Percentiles rank a stretch among this genome's conserved stretches.
Conservation (phyloP, 2,113 vertebrate genomes). For the Ameiurus melas region DNA sequence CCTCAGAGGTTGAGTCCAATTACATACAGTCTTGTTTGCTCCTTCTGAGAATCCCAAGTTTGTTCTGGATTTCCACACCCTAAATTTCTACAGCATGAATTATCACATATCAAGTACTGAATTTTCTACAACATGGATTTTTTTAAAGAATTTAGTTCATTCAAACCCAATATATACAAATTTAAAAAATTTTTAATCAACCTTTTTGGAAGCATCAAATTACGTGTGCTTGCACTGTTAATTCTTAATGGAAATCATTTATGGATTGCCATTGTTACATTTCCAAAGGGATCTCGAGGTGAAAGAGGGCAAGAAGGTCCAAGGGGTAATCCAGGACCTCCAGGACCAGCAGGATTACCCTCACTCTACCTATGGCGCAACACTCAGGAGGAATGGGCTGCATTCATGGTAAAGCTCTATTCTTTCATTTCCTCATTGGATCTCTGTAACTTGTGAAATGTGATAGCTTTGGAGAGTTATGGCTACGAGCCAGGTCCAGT, state of each 20-base stretch:
- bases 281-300: slow-evolving; percentile 70
- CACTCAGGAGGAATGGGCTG: slow-evolving; percentile 77
- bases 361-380: slow-evolving; percentile 77
- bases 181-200: neutral
- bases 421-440: neutral
- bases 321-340: slow-evolving; percentile 68
- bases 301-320: slow-evolving; percentile 67
- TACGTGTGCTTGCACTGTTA: neutral
- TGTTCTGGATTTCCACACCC: neutral
- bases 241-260: neutral
- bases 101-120: neutral
- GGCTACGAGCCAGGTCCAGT: neutral
- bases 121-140: neutral
- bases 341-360: slow-evolving; percentile 74
- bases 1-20: neutral
- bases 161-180: neutral
- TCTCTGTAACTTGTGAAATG: neutral
- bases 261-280: neutral
- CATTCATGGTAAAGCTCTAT: slow-evolving; percentile 68
- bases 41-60: neutral
- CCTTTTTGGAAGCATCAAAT: neutral
- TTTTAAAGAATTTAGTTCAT: neutral
- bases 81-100: neutral
- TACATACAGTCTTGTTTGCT: neutral
- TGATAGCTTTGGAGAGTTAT: neutral